Base-by-base conservation (phyloP, 2,888 invertebrate genomes). In the Lasioglossum malachurum region DNA sequence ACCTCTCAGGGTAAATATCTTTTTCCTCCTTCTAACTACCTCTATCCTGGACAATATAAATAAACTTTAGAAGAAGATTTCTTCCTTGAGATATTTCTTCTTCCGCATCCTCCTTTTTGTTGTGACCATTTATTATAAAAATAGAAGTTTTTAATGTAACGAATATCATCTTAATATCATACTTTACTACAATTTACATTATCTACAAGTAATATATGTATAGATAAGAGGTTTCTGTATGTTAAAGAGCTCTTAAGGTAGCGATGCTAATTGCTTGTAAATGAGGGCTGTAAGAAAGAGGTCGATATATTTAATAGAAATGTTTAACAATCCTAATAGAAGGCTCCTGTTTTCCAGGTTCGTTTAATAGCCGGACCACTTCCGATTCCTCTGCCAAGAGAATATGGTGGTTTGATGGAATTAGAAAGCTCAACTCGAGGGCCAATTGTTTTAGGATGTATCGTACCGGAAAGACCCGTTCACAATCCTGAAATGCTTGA, bases 371-470 rank as follows among this genome's bases (percentile, higher is more conserved):
- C 94, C 88, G 96, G 95, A 79, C 95, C 95, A 80, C 88, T 95
- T 79, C 95, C 95, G 74, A 93, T 95, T 67, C 95, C 95, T 71
- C 89, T 95, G 89, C 95, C 95, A 41, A 92, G 93, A 27, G 95
- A 95, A 86, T 95, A 95, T 82, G 94, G 94, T 27, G 95, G 95
- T 84, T 95, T 96, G 85, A 96, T 95, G 95, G 95, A 95, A 87
- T 80, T 95, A 80, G 95, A 95, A 88, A 94, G 94, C 35, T 94
- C 95, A 67, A 95, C 94, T 74, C 94, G 94, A 44, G 95, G 95
- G 57, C 94, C 95, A 73, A 96, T 96, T 78, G 96, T 96, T 73
- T 93, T 96, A 80, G 96, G 96, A 19, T 96, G 96, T 87, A 95
- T 96, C 64, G 94, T 96, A 85, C 95, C 95, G 82, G 95, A 95